These are phyloP conservation scores for Corydoras maculifer DNA, from an alignment of 2,113 vertebrate species.

Conservation along the genomic window DNA sequence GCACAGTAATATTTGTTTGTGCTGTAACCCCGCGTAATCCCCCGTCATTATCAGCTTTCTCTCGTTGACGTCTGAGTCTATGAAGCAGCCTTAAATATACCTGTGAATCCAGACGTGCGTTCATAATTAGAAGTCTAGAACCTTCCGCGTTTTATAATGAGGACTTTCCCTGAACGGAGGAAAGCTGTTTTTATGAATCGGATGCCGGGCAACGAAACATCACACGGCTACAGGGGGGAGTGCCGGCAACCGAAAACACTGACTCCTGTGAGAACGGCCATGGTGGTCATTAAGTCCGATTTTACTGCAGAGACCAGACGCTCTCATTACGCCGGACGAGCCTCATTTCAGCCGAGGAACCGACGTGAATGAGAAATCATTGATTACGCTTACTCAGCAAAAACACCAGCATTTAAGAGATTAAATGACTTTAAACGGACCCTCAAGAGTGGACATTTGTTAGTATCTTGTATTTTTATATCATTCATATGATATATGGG, in stretches of 20 bases:
- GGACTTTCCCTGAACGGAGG: slow-evolving; percentile 35
- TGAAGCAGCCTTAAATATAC: slow-evolving; percentile 38
- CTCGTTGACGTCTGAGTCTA: slow-evolving; percentile 41
- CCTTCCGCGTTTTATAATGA: slow-evolving; percentile 49
- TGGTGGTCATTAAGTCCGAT: slow-evolving; percentile 42
- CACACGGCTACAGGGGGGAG: slow-evolving; percentile 9
- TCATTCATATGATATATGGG: too few species aligned
- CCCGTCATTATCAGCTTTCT: slow-evolving; percentile 53
- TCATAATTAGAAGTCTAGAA: slow-evolving; percentile 37
- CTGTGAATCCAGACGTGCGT: slow-evolving; percentile 45
- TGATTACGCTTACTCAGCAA: slow-evolving; percentile 35
- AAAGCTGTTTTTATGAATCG: slow-evolving; percentile 14
- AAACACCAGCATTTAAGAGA: slow-evolving; percentile 18
- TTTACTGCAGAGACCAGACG: slow-evolving; percentile 36
- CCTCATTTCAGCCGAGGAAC: slow-evolving; percentile 39
- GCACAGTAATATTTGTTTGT: not conserved
- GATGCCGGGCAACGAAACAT: slow-evolving; percentile 30
- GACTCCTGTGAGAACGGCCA: slow-evolving; percentile 38
- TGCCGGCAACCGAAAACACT: slow-evolving; percentile 37
- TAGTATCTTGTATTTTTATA: too few species aligned
- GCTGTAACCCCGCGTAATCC: not conserved
- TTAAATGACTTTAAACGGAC: not conserved
- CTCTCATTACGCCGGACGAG: slow-evolving; percentile 24
- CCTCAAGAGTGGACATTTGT: too few species aligned
- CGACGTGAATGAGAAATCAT: slow-evolving; percentile 17